Evolutionary conservation across 2,888 invertebrate species (phyloP).

Genomic region (Melanargia galathea): DNA sequence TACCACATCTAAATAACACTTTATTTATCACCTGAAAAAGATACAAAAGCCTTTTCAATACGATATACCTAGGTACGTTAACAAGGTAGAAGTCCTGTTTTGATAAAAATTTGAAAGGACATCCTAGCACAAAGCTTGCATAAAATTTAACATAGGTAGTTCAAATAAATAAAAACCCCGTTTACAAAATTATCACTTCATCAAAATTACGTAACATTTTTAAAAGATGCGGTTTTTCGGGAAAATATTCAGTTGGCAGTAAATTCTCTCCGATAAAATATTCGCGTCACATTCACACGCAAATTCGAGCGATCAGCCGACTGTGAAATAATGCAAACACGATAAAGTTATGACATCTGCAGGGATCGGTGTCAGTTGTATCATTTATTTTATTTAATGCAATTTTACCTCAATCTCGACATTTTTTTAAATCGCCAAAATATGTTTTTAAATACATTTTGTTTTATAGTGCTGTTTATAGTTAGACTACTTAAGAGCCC

Average conservation of each 20-base stretch:
- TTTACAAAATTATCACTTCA: neutral
- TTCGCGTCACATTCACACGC: slow-evolving; percentile 74
- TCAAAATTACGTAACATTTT: slow-evolving; percentile 8
- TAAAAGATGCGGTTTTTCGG: slow-evolving; percentile 10
- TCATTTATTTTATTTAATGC: slow-evolving; percentile 48
- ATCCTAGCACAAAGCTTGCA: no score
- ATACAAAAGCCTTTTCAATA: no score
- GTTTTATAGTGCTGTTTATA: no score
- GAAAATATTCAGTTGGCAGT: slow-evolving; percentile 18
- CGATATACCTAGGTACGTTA: no score
- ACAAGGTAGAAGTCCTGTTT: no score
- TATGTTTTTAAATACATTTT: no score
- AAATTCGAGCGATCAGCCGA: slow-evolving; percentile 69
- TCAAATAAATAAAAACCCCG: no score
- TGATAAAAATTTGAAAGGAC: no score
- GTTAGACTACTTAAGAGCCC: no score
- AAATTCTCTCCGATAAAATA: slow-evolving; percentile 60
- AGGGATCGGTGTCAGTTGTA: slow-evolving; percentile 56
- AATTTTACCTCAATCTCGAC: slow-evolving; percentile 30
- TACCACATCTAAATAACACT: no score
- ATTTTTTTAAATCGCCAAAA: neutral
- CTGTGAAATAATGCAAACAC: slow-evolving; percentile 77
- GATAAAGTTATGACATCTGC: slow-evolving; percentile 75
- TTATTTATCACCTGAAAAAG: no score
- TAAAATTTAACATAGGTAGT: no score